A percentile compares a stretch with the other conserved stretches of the same genome.
Conservation (phyloP, 1,140 invertebrate genomes). For the Drosophila sproati region DNA sequence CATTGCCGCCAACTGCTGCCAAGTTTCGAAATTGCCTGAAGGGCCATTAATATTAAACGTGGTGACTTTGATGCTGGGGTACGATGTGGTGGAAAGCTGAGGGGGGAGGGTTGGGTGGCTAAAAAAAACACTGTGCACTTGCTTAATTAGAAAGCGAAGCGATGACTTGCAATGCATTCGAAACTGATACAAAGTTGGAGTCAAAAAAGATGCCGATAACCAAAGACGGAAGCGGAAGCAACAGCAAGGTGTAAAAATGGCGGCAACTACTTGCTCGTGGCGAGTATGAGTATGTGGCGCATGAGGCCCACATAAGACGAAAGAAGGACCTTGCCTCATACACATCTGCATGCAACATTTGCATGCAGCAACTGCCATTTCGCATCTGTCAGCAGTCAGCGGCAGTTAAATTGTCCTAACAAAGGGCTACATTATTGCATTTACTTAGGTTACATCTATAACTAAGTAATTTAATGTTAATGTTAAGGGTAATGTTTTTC, state of each 20-base stretch:
- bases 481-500: no score
- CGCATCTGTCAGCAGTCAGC: no score
- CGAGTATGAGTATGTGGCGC: background rate
- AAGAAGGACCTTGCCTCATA: no score
- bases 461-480: no score
- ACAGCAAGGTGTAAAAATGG: slow-evolving; percentile 38
- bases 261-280: background rate
- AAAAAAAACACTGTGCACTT: slow-evolving; percentile 35
- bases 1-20: slow-evolving; percentile 28
- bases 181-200: background rate
- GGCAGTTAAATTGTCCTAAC: no score
- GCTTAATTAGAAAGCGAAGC: slow-evolving; percentile 48
- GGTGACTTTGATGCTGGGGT: background rate
- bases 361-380: no score
- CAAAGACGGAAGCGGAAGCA: slow-evolving; percentile 26
- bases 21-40: slow-evolving; percentile 33
- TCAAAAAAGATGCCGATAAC: background rate
- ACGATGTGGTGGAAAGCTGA: background rate
- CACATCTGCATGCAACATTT: no score
- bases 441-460: no score
- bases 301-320: no score
- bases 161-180: slow-evolving; percentile 31
- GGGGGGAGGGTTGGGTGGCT: background rate
- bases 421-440: no score
- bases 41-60: slow-evolving; percentile 34